Conservation (phyloP, 2,113 vertebrate genomes). For the Suncus etruscus region DNA sequence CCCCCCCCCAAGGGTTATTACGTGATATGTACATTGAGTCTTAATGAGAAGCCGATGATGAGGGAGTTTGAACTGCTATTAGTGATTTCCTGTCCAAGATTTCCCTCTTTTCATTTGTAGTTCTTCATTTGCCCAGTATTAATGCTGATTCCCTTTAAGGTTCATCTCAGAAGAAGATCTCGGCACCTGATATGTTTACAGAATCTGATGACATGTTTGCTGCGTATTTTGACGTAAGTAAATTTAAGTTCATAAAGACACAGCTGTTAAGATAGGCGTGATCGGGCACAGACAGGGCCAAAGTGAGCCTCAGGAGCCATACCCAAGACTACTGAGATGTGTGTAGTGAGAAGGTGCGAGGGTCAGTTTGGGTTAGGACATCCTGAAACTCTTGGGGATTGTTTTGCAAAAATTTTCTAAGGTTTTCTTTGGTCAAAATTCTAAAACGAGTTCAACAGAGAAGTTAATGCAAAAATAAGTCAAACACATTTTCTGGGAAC, state of each 20-base stretch:
- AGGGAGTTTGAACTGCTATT: background rate
- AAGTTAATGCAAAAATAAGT: background rate
- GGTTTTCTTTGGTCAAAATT: background rate
- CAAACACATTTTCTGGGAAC: too few species aligned
- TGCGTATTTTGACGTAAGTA: conserved; percentile 97
- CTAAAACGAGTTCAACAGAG: background rate
- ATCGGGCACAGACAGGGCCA: too few species aligned
- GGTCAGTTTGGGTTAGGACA: background rate
- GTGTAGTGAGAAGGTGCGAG: too few species aligned
- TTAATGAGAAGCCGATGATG: background rate
- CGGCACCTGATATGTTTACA: conserved; percentile 98
- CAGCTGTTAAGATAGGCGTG: background rate
- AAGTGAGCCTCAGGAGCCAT: too few species aligned
- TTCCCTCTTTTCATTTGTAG: background rate
- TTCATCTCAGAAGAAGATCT: conserved; percentile 94
- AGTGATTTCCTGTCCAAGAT: background rate
- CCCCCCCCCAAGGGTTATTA: background rate
- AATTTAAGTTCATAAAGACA: conserved; percentile 57
- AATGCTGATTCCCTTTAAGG: conserved; percentile 88
- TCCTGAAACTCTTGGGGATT: background rate
- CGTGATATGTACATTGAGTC: background rate
- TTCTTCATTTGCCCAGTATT: conserved; percentile 66
- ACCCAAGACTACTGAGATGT: background rate
- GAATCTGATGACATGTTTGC: conserved; percentile 99
- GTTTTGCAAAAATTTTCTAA: background rate